Evolutionary conservation across 2,797 vertebrate species (phyloP).

Genomic region (Chelon auratus): DNA sequence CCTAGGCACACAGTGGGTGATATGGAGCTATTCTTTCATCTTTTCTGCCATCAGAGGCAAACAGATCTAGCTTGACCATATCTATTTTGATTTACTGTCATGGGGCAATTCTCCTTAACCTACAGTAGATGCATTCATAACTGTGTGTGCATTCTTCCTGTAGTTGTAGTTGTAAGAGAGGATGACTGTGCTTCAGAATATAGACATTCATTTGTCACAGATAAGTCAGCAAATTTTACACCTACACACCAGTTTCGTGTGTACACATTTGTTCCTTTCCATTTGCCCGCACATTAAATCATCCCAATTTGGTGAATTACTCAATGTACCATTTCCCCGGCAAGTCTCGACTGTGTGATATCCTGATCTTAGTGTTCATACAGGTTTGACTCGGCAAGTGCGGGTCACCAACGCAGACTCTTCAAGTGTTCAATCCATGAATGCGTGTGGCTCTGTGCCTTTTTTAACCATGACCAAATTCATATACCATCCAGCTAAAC

Average conservation of each 20-base stretch:
- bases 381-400: constrained; percentile 65
- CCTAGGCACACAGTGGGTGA: too few species aligned
- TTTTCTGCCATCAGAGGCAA: too few species aligned
- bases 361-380: constrained; percentile 51
- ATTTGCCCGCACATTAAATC: constrained; percentile 55
- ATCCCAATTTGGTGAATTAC: constrained; percentile 60
- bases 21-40: too few species aligned
- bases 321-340: constrained; percentile 38
- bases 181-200: constrained; percentile 34
- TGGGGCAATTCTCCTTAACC: neutral
- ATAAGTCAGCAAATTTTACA: constrained; percentile 53
- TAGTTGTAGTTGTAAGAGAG: constrained; percentile 1
- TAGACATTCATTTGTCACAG: constrained; percentile 5
- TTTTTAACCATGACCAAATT: constrained; percentile 1
- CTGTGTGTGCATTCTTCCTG: neutral
- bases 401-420: constrained; percentile 42
- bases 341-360: constrained; percentile 29
- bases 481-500: neutral
- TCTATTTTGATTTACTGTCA: constrained; percentile 9
- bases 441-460: constrained; percentile 6
- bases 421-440: constrained; percentile 8
- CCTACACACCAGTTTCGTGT: constrained; percentile 45
- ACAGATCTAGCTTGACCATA: too few species aligned
- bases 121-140: constrained; percentile 6
- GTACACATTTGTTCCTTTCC: constrained; percentile 71